These are phyloP conservation scores for Meliscaeva auricollis DNA, from an alignment of 2,888 invertebrate species.

Conservation along the genomic window DNA sequence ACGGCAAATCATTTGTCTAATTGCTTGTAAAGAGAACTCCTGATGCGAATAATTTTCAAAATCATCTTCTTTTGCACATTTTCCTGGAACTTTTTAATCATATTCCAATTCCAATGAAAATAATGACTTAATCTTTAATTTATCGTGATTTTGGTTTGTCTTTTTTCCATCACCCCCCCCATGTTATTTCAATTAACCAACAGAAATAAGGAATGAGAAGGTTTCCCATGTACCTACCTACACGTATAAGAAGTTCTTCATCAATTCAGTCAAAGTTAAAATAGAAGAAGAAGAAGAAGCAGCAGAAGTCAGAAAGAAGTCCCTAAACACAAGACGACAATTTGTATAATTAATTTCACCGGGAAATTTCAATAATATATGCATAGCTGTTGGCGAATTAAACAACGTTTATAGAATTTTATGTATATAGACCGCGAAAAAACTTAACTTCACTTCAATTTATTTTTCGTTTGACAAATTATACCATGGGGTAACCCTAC, in stretches of 20 bases:
- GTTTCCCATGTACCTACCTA: background rate
- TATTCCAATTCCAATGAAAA: constrained; percentile 19
- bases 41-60: constrained; percentile 2
- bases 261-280: constrained; percentile 2
- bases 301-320: constrained; percentile 6
- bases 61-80: constrained; percentile 4
- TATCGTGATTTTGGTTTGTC: constrained; percentile 9
- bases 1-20: constrained; percentile 9
- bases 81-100: background rate
- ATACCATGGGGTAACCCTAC: constrained; percentile 32
- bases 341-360: constrained; percentile 67
- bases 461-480: constrained; percentile 69
- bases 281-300: background rate
- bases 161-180: background rate
- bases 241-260: background rate
- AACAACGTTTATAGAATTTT: constrained; percentile 58
- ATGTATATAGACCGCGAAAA: constrained; percentile 19
- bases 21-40: background rate
- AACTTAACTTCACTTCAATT: constrained; percentile 64
- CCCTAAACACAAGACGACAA: constrained; percentile 46
- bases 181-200: constrained; percentile 16
- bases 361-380: constrained; percentile 61
- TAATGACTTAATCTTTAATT: constrained; percentile 27
- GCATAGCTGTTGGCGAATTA: constrained; percentile 70
- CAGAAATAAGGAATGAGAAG: background rate